phyloP scores from a whole-genome alignment of 2,888 invertebrate species.

The Apodemia hepburni region DNA sequence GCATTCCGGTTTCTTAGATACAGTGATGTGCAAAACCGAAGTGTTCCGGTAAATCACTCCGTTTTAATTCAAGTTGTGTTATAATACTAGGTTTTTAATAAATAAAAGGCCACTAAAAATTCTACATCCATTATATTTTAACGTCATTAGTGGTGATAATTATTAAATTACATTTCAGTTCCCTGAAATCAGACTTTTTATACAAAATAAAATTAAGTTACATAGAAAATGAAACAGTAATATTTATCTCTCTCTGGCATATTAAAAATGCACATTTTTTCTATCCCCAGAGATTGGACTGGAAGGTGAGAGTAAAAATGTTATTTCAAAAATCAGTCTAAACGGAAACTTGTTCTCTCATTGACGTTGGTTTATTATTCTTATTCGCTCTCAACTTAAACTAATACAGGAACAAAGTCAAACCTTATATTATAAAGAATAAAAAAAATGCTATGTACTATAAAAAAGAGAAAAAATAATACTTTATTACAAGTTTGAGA shows the following conservation, averaged over 20 bases:
- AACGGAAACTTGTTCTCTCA: constrained; percentile 43
- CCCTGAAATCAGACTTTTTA: constrained; percentile 37
- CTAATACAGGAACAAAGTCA: constrained; percentile 10
- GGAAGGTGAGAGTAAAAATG: constrained; percentile 36
- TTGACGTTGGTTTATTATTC: constrained; percentile 23
- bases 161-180: constrained; percentile 62
- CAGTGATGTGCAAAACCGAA: too few relatives aligned
- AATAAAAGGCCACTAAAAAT: constrained; percentile 61
- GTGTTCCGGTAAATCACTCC: too few relatives aligned
- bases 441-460: constrained; percentile 21
- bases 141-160: constrained; percentile 68
- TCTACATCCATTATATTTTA: constrained; percentile 79
- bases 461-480: constrained; percentile 23
- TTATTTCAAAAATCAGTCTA: constrained; percentile 64
- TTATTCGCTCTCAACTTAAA: constrained; percentile 3
- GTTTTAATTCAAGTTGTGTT: too few relatives aligned
- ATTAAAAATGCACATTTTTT: constrained; percentile 33
- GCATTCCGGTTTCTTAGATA: too few relatives aligned
- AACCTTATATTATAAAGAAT: constrained; percentile 49
- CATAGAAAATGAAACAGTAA: constrained; percentile 38
- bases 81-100: constrained; percentile 25
- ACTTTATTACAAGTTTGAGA: constrained; percentile 27
- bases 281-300: constrained; percentile 37
- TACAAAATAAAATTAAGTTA: constrained; percentile 39
- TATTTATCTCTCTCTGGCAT: constrained; percentile 30